Conservation (phyloP, 2,797 vertebrate genomes). For the Euthynnus affinis region DNA sequence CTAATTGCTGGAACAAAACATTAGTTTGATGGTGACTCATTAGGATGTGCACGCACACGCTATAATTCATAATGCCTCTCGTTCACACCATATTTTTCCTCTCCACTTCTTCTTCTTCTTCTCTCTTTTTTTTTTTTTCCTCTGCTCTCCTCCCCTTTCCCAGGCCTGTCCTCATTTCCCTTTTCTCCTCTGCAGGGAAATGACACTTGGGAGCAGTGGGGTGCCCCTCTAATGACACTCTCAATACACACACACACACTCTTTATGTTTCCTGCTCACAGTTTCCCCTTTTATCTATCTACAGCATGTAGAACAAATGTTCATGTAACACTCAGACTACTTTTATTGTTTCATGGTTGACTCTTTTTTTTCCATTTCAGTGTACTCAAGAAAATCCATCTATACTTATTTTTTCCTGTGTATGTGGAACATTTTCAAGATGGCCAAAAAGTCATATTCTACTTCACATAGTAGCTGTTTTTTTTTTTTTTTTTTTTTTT, state of each 20-base stretch:
- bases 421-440: not conserved
- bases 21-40: slow-evolving; percentile 33
- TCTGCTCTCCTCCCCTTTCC: not conserved
- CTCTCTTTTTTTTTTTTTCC: not conserved
- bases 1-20: slow-evolving; percentile 45
- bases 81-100: slow-evolving; percentile 11
- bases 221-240: slow-evolving; percentile 25
- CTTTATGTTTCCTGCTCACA: not conserved
- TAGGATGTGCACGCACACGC: slow-evolving; percentile 1
- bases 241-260: slow-evolving; percentile 15
- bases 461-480: too few relatives aligned
- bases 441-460: too few relatives aligned
- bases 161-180: slow-evolving; percentile 35
- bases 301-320: not conserved
- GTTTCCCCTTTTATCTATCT: slow-evolving; percentile 8
- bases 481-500: too few relatives aligned
- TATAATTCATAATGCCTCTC: slow-evolving; percentile 2
- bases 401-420: not conserved
- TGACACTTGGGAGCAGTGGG: slow-evolving; percentile 31
- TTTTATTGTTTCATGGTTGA: not conserved
- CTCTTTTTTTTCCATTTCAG: not conserved
- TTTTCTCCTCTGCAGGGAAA: slow-evolving; percentile 26
- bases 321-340: not conserved
- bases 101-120: not conserved
- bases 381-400: not conserved